Evolutionary conservation across 1,140 invertebrate species (phyloP).

Genomic region (Acarapis woodi): DNA sequence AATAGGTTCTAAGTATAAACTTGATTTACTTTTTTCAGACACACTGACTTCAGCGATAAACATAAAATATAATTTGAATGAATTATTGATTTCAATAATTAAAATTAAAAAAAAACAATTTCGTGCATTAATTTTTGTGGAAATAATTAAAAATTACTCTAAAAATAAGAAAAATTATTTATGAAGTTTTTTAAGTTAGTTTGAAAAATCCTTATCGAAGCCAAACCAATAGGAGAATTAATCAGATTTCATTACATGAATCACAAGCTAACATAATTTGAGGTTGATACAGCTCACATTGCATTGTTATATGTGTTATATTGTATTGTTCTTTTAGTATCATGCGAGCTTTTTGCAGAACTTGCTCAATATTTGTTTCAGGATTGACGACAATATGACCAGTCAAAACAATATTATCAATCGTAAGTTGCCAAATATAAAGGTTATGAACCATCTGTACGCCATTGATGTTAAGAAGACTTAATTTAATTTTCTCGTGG

Average conservation of each 20-base stretch:
- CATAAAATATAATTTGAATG: no score
- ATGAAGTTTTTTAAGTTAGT: slow-evolving; percentile 1
- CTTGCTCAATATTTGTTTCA: background rate
- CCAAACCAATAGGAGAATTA: no score
- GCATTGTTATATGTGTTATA: slow-evolving; percentile 7
- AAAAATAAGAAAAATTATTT: no score
- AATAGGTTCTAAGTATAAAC: no score
- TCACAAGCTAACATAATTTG: slow-evolving; percentile 1
- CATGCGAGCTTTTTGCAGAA: slow-evolving; percentile 2
- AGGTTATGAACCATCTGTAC: slow-evolving; percentile 45
- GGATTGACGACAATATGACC: slow-evolving; percentile 8
- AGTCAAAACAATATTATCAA: slow-evolving; percentile 9
- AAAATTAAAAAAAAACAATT: no score
- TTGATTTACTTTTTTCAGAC: no score
- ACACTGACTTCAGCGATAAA: no score
- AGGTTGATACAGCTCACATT: slow-evolving; percentile 4
- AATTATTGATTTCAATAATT: no score
- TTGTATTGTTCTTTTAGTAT: background rate
- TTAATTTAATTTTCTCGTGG: slow-evolving; percentile 12
- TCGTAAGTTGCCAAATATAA: slow-evolving; percentile 40
- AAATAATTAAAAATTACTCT: no score
- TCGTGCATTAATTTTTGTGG: no score
- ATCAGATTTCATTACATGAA: no score
- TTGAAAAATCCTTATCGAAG: slow-evolving; percentile 3
- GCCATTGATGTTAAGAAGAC: slow-evolving; percentile 23